These are phyloP conservation scores for Gobio occitaniae DNA, from an alignment of 2,797 vertebrate genomes.

Conservation along the genomic window DNA sequence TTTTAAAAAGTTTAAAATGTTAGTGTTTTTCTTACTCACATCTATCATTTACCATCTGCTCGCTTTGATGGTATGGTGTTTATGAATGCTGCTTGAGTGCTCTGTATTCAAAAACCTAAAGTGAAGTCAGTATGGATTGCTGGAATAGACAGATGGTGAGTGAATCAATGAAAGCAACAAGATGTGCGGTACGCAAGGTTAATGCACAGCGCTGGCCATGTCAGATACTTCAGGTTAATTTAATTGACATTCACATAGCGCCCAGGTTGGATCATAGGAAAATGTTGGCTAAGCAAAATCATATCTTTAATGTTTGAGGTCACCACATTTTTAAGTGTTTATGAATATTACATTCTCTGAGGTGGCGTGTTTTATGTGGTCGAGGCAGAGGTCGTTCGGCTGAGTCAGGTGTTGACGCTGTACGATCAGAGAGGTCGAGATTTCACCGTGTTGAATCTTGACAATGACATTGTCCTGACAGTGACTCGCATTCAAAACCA, in stretches of 20 bases:
- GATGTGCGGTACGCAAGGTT: conserved; percentile 51
- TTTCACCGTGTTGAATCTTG: conserved; percentile 42
- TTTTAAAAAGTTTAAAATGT: too few species aligned
- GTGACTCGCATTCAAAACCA: conserved; percentile 56
- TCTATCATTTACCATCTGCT: too few species aligned
- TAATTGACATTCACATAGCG: conserved; percentile 24
- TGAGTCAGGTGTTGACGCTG: conserved; percentile 12
- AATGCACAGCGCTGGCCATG: conserved; percentile 50
- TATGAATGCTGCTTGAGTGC: neutral
- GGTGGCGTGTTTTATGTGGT: neutral
- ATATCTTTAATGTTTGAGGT: conserved; percentile 39
- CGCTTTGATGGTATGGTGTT: neutral
- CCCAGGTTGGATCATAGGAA: conserved; percentile 45
- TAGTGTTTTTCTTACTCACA: too few species aligned
- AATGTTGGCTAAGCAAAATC: conserved; percentile 51
- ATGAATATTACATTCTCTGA: conserved; percentile 22
- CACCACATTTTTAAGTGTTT: conserved; percentile 27
- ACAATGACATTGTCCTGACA: conserved; percentile 55
- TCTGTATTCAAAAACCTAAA: neutral
- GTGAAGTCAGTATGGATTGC: neutral
- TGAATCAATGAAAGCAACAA: conserved; percentile 36
- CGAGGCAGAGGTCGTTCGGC: neutral
- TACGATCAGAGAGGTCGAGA: conserved; percentile 38
- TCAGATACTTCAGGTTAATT: conserved; percentile 53
- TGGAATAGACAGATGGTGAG: conserved; percentile 16